These are phyloP conservation scores for Gambusia affinis DNA, from an alignment of 2,113 vertebrate genomes.

Conservation along the genomic window DNA sequence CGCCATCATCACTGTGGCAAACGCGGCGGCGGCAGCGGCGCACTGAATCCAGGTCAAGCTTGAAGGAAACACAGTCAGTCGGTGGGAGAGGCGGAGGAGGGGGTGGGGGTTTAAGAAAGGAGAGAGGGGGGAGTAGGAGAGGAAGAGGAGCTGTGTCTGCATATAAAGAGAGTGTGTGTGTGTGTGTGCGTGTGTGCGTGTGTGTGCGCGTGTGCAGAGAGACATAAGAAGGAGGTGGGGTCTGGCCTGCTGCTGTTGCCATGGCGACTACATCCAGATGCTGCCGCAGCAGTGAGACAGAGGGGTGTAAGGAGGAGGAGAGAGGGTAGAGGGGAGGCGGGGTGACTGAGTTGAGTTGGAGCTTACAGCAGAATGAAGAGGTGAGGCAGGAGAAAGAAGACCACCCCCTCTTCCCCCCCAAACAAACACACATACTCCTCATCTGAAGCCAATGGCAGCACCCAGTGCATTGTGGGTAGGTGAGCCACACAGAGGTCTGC, in stretches of 20 bases:
- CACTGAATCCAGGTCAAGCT: slow-evolving; percentile 77
- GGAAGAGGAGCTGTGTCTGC: slow-evolving; percentile 46
- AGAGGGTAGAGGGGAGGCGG: slow-evolving; percentile 27
- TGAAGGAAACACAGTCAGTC: slow-evolving; percentile 64
- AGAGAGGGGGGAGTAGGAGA: slow-evolving; percentile 46
- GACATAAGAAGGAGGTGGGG: slow-evolving; percentile 51
- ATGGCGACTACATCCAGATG: slow-evolving; percentile 79
- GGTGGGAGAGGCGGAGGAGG: slow-evolving; percentile 2
- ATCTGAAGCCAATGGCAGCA: slow-evolving; percentile 58
- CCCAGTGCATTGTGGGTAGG: slow-evolving; percentile 73
- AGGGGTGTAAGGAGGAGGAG: slow-evolving; percentile 32
- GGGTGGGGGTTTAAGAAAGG: slow-evolving; percentile 51
- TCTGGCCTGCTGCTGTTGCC: slow-evolving; percentile 71
- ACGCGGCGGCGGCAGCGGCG: slow-evolving; percentile 10
- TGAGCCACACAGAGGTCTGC: slow-evolving; percentile 63
- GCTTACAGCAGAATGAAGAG: slow-evolving; percentile 52
- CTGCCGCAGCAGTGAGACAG: slow-evolving; percentile 73
- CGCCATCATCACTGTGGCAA: slow-evolving; percentile 44
- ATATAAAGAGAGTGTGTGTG: slow-evolving; percentile 12
- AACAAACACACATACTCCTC: slow-evolving; percentile 31
- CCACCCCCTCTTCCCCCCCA: slow-evolving; percentile 12
- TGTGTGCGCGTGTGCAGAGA: not conserved
- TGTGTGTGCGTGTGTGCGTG: not conserved
- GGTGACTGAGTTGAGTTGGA: slow-evolving; percentile 56
- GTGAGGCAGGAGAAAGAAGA: slow-evolving; percentile 32